Evolutionary conservation across 2,797 vertebrate species (phyloP).

Genomic region (Phalanger gymnotis): DNA sequence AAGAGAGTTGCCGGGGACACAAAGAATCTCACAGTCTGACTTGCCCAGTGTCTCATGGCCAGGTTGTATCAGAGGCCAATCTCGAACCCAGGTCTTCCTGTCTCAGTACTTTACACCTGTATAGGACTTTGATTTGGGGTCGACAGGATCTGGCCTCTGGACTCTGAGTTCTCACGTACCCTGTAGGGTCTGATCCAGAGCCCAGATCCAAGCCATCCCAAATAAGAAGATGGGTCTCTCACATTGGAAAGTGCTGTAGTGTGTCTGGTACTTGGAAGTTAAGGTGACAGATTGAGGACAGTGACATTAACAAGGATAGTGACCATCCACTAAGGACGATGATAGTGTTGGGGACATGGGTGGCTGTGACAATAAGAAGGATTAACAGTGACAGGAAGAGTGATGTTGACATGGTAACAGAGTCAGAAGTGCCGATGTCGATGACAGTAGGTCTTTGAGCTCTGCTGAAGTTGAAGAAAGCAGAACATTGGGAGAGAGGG

Average conservation of each 20-base stretch:
- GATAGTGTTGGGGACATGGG: not conserved
- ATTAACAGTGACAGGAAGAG: not conserved
- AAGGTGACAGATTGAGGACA: not conserved
- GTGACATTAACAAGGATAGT: not conserved
- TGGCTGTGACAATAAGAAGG: not conserved
- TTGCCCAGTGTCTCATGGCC: not conserved
- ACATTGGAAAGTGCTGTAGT: constrained; percentile 1
- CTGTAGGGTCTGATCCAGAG: not conserved
- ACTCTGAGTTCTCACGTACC: not conserved
- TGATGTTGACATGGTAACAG: not conserved
- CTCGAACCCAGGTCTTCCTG: not conserved
- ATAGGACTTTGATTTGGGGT: not conserved
- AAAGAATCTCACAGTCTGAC: not conserved
- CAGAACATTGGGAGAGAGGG: not conserved
- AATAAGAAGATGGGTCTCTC: not conserved
- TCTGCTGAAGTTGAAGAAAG: not conserved
- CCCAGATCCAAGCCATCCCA: not conserved
- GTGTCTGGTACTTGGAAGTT: constrained; percentile 31
- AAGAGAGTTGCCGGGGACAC: not conserved
- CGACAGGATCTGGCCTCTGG: not conserved
- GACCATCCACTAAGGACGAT: not conserved
- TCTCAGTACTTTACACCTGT: not conserved
- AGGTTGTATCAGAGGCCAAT: not conserved
- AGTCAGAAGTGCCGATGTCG: not conserved
- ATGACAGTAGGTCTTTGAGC: not conserved